A percentile compares a stretch with the other conserved stretches of the same genome.
Conservation (phyloP, 2,797 vertebrate species). For the Parotocinclus haroldoi region DNA sequence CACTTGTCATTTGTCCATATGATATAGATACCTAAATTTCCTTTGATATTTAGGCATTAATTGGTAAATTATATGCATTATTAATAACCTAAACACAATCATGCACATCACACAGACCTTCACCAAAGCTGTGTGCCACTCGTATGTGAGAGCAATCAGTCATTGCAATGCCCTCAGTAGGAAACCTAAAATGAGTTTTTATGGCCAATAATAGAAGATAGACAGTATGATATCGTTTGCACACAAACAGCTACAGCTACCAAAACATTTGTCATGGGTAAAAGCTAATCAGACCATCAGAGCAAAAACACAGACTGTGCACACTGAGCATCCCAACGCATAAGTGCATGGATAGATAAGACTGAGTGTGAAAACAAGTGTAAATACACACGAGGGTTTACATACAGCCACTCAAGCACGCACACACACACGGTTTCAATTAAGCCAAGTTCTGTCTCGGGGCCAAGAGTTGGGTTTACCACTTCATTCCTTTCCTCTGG, state of each 20-base stretch:
- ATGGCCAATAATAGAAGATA: constrained; percentile 79
- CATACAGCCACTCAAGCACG: constrained; percentile 17
- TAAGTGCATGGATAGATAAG: too few relatives aligned
- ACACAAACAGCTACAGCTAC: constrained; percentile 55
- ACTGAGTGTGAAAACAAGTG: constrained; percentile 7
- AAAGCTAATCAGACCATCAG: too few relatives aligned
- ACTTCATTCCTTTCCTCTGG: constrained; percentile 51
- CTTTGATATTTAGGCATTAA: constrained; percentile 33
- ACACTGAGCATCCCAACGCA: too few relatives aligned
- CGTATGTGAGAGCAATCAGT: constrained; percentile 70
- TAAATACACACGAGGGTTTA: constrained; percentile 1
- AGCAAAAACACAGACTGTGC: too few relatives aligned
- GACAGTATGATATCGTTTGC: constrained; percentile 77
- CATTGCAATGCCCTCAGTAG: constrained; percentile 65
- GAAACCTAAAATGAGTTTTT: constrained; percentile 84
- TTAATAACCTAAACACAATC: not conserved
- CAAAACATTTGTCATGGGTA: too few relatives aligned
- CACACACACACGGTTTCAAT: constrained; percentile 53
- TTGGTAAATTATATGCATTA: constrained; percentile 2
- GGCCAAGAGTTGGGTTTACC: constrained; percentile 52
- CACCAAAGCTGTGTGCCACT: constrained; percentile 23
- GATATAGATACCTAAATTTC: not conserved
- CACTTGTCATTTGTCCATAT: too few relatives aligned
- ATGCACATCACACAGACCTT: not conserved
- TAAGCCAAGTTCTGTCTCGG: constrained; percentile 41